phyloP scores from a whole-genome alignment of 2,113 vertebrate species.

The Neofelis nebulosa region DNA sequence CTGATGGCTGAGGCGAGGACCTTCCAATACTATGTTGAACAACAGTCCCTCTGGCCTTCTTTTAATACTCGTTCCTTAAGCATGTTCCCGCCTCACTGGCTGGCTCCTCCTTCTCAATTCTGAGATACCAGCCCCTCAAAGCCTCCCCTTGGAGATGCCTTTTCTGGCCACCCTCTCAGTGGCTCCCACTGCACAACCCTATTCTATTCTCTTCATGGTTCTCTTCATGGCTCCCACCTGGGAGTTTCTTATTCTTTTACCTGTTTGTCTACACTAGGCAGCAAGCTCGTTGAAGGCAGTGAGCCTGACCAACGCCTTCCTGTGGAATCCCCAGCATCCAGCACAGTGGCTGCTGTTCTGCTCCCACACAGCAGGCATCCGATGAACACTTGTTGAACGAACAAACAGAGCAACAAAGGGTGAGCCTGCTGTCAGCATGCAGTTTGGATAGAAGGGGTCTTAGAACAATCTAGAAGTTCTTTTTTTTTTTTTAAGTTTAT shows the following conservation, averaged over 20 bases:
- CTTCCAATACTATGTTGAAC: no score
- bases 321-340: not conserved
- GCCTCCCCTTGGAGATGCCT: not conserved
- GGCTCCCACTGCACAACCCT: rapidly evolving
- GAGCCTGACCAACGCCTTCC: not conserved
- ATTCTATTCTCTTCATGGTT: not conserved
- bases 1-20: no score
- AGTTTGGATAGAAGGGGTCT: not conserved
- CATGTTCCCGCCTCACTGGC: not conserved
- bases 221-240: no score
- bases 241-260: not conserved
- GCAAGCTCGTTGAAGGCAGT: not conserved
- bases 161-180: not conserved
- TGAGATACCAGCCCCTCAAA: not conserved
- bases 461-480: not conserved
- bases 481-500: no score
- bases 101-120: not conserved
- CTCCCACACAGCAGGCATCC: not conserved
- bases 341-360: not conserved
- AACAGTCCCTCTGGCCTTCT: not conserved
- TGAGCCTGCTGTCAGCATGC: not conserved
- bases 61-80: not conserved
- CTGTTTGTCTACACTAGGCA: not conserved
- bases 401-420: not conserved
- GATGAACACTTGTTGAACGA: not conserved